A percentile compares a stretch with the other conserved stretches of the same genome.
These are phyloP conservation scores for Apodemus agrarius DNA, from an alignment of 2,797 vertebrate species.

Conservation along the genomic window DNA sequence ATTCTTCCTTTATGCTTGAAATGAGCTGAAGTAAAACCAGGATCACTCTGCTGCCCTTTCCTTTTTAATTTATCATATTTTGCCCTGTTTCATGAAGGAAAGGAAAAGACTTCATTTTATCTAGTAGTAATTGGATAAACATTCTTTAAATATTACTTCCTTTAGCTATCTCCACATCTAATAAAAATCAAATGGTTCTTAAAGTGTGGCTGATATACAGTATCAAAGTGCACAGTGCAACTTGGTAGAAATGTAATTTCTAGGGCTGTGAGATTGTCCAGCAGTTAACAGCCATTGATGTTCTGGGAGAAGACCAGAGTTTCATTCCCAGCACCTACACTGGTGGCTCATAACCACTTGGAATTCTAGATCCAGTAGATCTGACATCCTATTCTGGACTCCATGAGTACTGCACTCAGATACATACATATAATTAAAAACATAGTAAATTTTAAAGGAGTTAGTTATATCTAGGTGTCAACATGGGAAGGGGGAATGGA, in stretches of 20 bases:
- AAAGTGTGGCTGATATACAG: background rate
- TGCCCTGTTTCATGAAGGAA: background rate
- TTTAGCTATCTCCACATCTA: background rate
- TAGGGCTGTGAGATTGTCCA: too few relatives aligned
- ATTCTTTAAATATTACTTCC: conserved; percentile 10
- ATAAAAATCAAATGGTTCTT: background rate
- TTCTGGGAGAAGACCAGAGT: background rate
- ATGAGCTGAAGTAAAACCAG: conserved; percentile 30
- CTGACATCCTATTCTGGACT: background rate
- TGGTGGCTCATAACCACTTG: background rate
- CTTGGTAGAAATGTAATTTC: background rate
- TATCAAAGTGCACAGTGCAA: background rate
- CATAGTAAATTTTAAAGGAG: background rate
- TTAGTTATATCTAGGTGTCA: background rate
- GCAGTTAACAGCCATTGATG: background rate
- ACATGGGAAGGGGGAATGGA: fast-evolving
- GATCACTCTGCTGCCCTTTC: conserved; percentile 38
- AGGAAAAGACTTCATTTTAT: conserved; percentile 56
- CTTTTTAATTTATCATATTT: background rate
- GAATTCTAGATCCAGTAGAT: background rate
- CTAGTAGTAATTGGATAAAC: background rate
- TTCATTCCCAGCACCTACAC: background rate
- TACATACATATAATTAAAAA: background rate
- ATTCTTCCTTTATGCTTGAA: conserved; percentile 17
- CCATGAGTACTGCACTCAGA: background rate